Evolutionary conservation across 2,888 invertebrate genomes (phyloP), one percentile per base, ranked within the genome.

Genomic region (Ophion slaviceki): DNA sequence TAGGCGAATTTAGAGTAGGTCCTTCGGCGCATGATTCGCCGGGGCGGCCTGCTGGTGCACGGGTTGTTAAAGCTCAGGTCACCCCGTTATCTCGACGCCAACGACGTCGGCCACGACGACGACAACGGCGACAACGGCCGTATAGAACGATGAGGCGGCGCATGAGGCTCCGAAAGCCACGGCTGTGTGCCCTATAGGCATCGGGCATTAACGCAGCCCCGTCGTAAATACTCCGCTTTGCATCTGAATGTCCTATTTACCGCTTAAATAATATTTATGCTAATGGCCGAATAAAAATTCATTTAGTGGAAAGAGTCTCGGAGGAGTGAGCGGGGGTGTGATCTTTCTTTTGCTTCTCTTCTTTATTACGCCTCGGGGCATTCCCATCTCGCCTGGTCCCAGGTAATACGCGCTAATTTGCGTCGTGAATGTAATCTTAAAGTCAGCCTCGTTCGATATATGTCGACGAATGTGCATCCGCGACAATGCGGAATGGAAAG

Each of bases 181-280:
- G 80, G 47, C 47, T 67, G 14, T 64, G 67, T 36, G 71, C 82
- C 72, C 75, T 71, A 80, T 80, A 81, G 84, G 64, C 84, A 85
- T 80, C 17, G 53, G 66, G 86, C 85, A 84, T 88, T 88, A 87
- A 87, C 80, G 86, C 79, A 86, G 80, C 84, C 83, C 81, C 71
- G 45, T 72, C 86, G 86, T 88, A 88, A 88, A 88, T 88, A 87
- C 80, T 81, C 75, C 72, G 87, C 84, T 88, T 86, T 87, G 85
- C 87, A 88, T 87, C 78, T 80, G 86, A 88, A 87, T 87, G 87
- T 82, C 85, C 87, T 84, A 87, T 88, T 80, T 88, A 87, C 85
- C 80, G 87, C 84, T 87, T 88, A 87, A 87, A 88, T 88, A 88
- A 88, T 88, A 88, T 88, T 88, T 87, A 88, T 88, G 88, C 86